phyloP scores from a whole-genome alignment of 2,888 invertebrate species.

The Leptinotarsa peninsularis region DNA sequence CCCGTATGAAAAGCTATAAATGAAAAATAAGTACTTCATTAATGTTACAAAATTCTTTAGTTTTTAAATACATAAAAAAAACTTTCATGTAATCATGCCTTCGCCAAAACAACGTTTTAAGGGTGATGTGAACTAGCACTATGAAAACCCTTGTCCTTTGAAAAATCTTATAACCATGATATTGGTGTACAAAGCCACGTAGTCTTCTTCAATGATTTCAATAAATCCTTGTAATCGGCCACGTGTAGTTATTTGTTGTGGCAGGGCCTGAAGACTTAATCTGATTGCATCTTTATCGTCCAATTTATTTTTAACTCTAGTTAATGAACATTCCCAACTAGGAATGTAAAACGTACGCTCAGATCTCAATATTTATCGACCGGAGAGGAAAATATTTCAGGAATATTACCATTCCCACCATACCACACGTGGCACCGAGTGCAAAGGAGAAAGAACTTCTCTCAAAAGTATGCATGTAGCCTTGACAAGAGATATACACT shows the following conservation, averaged over 20 bases:
- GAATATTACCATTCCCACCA: slow-evolving; percentile 17
- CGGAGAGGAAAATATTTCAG: slow-evolving; percentile 6
- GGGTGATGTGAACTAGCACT: too few relatives aligned
- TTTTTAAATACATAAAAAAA: too few relatives aligned
- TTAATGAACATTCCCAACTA: slow-evolving; percentile 6
- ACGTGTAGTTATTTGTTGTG: neutral
- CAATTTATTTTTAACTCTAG: slow-evolving; percentile 1
- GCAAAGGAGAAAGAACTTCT: slow-evolving; percentile 12
- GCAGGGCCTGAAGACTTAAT: neutral
- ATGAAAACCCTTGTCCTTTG: too few relatives aligned
- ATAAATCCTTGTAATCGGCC: neutral
- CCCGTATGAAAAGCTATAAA: too few relatives aligned
- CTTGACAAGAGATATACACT: slow-evolving; percentile 29
- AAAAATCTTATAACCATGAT: too few relatives aligned
- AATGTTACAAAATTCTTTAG: too few relatives aligned
- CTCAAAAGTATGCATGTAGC: slow-evolving; percentile 22
- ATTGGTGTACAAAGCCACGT: too few relatives aligned
- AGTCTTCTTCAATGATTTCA: too few relatives aligned
- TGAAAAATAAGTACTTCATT: too few relatives aligned
- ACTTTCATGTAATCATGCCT: too few relatives aligned
- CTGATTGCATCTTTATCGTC: neutral
- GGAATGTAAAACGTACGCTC: neutral
- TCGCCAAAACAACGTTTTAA: too few relatives aligned
- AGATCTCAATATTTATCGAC: slow-evolving; percentile 20
- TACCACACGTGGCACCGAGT: slow-evolving; percentile 2